Evolutionary conservation across 1,140 invertebrate genomes (phyloP).

Genomic region (Araneus ventricosus): DNA sequence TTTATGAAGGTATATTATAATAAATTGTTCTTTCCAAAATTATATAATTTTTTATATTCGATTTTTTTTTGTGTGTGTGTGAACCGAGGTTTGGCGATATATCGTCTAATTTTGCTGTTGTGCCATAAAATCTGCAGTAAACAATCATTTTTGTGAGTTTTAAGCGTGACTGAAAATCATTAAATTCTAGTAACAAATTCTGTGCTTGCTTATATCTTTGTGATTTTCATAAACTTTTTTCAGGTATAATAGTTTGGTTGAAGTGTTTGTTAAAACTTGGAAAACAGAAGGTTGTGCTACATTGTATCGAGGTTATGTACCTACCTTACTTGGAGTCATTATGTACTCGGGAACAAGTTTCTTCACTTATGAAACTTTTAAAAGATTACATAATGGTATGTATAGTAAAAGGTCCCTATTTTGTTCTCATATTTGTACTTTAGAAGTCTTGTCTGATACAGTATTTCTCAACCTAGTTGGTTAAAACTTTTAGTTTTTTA

Average conservation of each 20-base stretch:
- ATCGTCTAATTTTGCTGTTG: too few relatives aligned
- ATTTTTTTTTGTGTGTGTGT: too few relatives aligned
- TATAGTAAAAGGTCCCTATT: neutral
- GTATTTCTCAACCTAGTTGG: too few relatives aligned
- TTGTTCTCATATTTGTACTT: neutral
- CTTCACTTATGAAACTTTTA: constrained; percentile 97
- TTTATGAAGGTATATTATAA: too few relatives aligned
- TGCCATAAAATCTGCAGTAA: neutral
- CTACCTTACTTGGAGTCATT: constrained; percentile 95
- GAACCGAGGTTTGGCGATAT: too few relatives aligned
- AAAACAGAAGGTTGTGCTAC: constrained; percentile 88
- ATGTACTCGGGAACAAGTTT: constrained; percentile 98
- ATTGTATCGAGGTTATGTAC: constrained; percentile 92
- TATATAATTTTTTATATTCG: too few relatives aligned
- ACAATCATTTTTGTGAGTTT: neutral
- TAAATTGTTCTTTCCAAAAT: too few relatives aligned
- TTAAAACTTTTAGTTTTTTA: too few relatives aligned
- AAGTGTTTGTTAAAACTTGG: constrained; percentile 92
- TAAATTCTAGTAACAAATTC: too few relatives aligned
- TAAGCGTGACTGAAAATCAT: too few relatives aligned
- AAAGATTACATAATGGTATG: constrained; percentile 80
- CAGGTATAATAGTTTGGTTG: constrained; percentile 81
- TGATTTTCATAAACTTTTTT: constrained; percentile 6
- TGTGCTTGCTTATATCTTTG: neutral
- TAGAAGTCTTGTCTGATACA: too few relatives aligned